Conservation (phyloP, 2,888 invertebrate species). For the Sericinus montela region DNA sequence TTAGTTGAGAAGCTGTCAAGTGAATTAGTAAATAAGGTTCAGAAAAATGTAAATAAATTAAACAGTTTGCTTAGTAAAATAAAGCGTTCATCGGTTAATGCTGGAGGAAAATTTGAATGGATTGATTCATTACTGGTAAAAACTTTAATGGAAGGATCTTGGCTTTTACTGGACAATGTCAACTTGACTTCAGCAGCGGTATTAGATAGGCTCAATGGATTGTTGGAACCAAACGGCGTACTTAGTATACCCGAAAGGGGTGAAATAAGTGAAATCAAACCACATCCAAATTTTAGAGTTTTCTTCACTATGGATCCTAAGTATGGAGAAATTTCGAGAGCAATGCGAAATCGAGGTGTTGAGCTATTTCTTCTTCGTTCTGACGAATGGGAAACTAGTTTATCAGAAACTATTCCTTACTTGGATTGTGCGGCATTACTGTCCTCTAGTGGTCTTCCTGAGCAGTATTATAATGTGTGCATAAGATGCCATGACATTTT, state of each 20-base stretch:
- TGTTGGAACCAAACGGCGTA: slow-evolving; percentile 95
- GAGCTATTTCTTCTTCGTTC: slow-evolving; percentile 83
- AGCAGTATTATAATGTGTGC: slow-evolving; percentile 51
- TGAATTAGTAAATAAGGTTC: slow-evolving; percentile 30
- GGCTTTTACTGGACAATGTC: slow-evolving; percentile 94
- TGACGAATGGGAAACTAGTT: slow-evolving; percentile 46
- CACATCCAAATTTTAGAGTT: slow-evolving; percentile 94
- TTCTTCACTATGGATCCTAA: slow-evolving; percentile 97
- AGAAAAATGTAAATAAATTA: slow-evolving; percentile 48
- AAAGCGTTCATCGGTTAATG: slow-evolving; percentile 82
- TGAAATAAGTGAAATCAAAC: slow-evolving; percentile 86
- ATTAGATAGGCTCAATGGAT: slow-evolving; percentile 95
- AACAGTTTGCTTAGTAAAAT: slow-evolving; percentile 59
- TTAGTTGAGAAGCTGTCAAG: slow-evolving; percentile 30
- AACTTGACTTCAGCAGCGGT: slow-evolving; percentile 98
- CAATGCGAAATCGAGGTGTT: slow-evolving; percentile 98
- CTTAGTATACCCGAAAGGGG: slow-evolving; percentile 96
- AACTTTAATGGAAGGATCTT: slow-evolving; percentile 89
- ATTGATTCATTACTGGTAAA: slow-evolving; percentile 93
- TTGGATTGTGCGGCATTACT: slow-evolving; percentile 67
- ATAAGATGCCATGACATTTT: slow-evolving; percentile 60
- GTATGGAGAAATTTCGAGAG: slow-evolving; percentile 97
- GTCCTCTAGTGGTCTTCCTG: slow-evolving; percentile 58
- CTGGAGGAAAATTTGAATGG: slow-evolving; percentile 96
- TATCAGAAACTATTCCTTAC: slow-evolving; percentile 55